Conservation (phyloP, 2,888 invertebrate species). For the Callosobruchus maculatus region DNA sequence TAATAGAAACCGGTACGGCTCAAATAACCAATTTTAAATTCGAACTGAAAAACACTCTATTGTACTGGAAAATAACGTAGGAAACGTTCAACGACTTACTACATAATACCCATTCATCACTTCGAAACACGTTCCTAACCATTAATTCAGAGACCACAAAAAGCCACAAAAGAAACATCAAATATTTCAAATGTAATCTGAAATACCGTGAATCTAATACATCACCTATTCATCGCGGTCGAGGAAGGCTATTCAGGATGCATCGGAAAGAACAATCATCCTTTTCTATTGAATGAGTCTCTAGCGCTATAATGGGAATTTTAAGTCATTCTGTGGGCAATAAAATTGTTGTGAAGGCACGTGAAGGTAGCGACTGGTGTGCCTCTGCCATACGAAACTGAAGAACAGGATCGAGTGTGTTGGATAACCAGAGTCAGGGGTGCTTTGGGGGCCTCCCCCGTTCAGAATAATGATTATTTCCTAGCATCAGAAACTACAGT, state of each 20-base stretch:
- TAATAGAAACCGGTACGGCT: no score
- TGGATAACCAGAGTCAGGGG: no score
- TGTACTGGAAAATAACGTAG: not conserved
- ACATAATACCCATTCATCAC: not conserved
- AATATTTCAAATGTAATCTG: not conserved
- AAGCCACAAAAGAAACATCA: not conserved
- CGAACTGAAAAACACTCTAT: not conserved
- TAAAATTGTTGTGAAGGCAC: not conserved
- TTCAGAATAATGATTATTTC: no score
- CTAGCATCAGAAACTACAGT: no score
- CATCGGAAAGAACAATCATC: not conserved
- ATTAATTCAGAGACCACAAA: not conserved
- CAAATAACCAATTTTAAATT: no score
- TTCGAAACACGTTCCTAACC: not conserved
- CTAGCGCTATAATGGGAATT: not conserved
- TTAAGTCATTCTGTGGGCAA: not conserved
- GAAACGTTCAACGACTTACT: not conserved
- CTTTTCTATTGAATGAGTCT: not conserved
- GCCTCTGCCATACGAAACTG: no score
- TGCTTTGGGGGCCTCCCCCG: no score
- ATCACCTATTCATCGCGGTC: not conserved
- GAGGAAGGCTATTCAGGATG: not conserved
- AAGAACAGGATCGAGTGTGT: no score
- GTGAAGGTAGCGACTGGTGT: not conserved
- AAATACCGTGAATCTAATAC: not conserved